phyloP scores from a whole-genome alignment of 2,113 vertebrate genomes.

The Halcyon senegalensis region DNA sequence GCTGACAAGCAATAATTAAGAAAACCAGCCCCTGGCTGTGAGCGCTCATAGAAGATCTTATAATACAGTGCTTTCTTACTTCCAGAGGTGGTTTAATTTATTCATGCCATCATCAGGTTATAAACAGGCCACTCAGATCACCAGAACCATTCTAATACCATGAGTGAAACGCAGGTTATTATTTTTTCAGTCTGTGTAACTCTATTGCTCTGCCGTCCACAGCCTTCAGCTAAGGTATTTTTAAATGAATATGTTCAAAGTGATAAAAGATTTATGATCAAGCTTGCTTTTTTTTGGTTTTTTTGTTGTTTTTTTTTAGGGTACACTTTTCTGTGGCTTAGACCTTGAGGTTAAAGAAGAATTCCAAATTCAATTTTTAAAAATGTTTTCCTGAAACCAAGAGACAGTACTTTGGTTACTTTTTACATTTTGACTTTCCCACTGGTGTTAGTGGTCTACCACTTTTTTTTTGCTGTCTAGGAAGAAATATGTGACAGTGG shows the following conservation, averaged over 20 bases:
- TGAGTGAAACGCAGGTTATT: neutral
- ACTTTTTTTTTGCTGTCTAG: neutral
- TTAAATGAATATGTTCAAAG: neutral
- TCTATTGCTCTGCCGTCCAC: neutral
- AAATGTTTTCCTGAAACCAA: neutral
- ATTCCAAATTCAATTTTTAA: neutral
- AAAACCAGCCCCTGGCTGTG: neutral
- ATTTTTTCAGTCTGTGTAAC: neutral
- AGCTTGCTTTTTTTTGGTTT: neutral
- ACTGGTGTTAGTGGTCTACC: neutral
- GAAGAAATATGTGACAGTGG: neutral
- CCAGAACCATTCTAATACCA: neutral
- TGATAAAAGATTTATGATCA: neutral
- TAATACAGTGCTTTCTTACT: neutral
- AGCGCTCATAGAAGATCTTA: neutral
- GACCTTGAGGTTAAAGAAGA: neutral
- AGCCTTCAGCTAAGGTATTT: constrained; percentile 21
- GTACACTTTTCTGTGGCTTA: neutral
- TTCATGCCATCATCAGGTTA: neutral
- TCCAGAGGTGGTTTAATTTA: neutral
- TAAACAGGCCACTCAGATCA: neutral
- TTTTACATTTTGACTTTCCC: neutral
- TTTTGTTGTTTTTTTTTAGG: neutral
- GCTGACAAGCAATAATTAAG: neutral
- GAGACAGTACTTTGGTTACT: neutral